Base-by-base conservation (phyloP, 2,888 invertebrate genomes). In the Microplitis deprimator region DNA sequence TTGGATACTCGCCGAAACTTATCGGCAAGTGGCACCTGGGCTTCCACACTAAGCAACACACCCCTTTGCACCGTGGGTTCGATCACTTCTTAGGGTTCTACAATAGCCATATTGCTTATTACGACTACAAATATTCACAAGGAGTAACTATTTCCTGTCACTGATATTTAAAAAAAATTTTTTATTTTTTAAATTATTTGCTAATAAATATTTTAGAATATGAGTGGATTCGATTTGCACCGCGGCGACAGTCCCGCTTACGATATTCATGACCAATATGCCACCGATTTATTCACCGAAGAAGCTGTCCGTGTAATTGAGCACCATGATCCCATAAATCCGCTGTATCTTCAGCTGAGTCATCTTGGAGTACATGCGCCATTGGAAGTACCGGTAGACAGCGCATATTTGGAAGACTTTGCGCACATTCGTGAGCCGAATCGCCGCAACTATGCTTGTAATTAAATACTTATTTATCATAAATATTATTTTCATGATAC, bases 21-120 rank as follows among this genome's bases (percentile, higher is more conserved):
- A 91, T 93, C 62, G 93, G 93, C 29, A 93, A 93, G 89, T 93
- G 93, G 92, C 92, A 93, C 81, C 86, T 93, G 70, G 93, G 93
- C 0, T 92, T 91, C 83, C 91, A 91, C 80, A 89, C 90, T 0
- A 87, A 89, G 60, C 91, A 92, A 80, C 94, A 93, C 86, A 93
- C 95, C 5, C 96, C 97, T 0, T 92, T 93, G 0, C 91, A 91
- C 78, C 91, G 96, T 70, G 96, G 96, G 1, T 98, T 96, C 86
- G 94, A 96, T 84, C 92, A 93, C 7, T 96, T 97, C 88, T 95
- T 94, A 85, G 98, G 98, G 1, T 97, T 96, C 87, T 95, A 95
- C 91, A 94, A 95, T 77, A 96, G 96, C 5, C 94, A 93, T 81
- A 93, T 96, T 76, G 96, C 97, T 86, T 98, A 97, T 87, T 96